Base-by-base conservation (phyloP, 1,140 invertebrate species). In the Odontomachus brunneus region DNA sequence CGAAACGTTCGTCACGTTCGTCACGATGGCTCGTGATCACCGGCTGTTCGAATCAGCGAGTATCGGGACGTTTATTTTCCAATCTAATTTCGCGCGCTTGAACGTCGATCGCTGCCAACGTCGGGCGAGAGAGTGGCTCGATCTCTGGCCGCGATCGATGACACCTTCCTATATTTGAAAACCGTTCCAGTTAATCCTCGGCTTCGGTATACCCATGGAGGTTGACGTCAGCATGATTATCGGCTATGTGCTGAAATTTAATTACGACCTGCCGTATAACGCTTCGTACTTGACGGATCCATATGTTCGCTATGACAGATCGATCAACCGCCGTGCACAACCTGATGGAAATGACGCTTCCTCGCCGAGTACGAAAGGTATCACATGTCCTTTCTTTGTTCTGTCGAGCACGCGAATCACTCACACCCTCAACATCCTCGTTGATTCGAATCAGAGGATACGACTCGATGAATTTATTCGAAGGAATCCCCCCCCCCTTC, bases 221-320 rank as follows among this genome's bases (percentile, higher is more conserved):
- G 90, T 94, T 33, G 93, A 94, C 44, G 93, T 93, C 71, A 94
- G 93, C 86, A 91, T 94, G 48, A 94, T 95, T 82, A 91, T 94
- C 75, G 94, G 94, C 80, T 93, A 93, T 74, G 94, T 95, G 83
- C 86, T 93, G 73, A 95, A 95, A 92, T 93, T 92, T 84, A 94
- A 94, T 92, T 94, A 94, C 89, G 74, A 60, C 57, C 87, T 94
- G 69, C 94, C 94, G 17, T 91, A 91, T 63, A 95, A 95, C 86
- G 93, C 91, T 11, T 93, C 94, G 22, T 90, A 93, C 83, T 89
- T 94, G 75, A 92, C 90, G 51, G 89, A 94, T 72, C 90, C 93
- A 69, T 93, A 94, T 72, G 89, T 92, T 51, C 91, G 91, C 24
- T 92, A 92, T 80, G 91, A 91, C 72, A 92, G 94, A 92, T 92